Conservation (phyloP, 2,888 invertebrate species). For the Aporophyla lueneburgensis region DNA sequence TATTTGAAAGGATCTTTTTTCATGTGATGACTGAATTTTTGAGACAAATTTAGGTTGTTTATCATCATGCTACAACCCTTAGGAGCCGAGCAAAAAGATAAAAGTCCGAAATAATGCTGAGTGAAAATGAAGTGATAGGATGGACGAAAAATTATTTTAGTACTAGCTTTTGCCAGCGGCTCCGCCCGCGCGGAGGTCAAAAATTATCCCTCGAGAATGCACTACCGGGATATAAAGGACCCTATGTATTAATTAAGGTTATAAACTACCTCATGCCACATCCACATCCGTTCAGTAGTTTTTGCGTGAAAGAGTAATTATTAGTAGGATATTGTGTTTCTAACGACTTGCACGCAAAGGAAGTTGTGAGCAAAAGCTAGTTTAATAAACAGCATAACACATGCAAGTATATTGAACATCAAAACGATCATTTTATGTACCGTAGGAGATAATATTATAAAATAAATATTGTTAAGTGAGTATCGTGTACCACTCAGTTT, state of each 20-base stretch:
- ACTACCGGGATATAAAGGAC: too few relatives aligned
- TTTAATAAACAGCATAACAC: slow-evolving; percentile 13
- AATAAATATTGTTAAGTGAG: neutral
- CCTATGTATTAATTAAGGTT: too few relatives aligned
- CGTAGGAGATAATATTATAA: neutral
- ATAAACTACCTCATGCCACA: too few relatives aligned
- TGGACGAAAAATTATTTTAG: too few relatives aligned
- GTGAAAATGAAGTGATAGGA: too few relatives aligned
- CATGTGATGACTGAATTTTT: neutral
- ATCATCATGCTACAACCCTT: neutral
- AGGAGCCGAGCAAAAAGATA: neutral
- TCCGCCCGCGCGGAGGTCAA: too few relatives aligned
- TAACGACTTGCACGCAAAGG: neutral
- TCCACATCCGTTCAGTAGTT: too few relatives aligned
- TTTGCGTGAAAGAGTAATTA: too few relatives aligned
- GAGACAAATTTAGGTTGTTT: neutral
- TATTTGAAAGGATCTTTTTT: neutral
- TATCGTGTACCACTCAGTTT: neutral
- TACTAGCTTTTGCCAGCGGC: too few relatives aligned
- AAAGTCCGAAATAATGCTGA: neutral
- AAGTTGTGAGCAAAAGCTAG: neutral
- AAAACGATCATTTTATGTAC: neutral
- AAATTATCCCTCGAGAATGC: too few relatives aligned
- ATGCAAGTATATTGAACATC: slow-evolving; percentile 1
- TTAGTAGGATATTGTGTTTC: too few relatives aligned